Base-by-base conservation (phyloP, 2,797 vertebrate genomes). In the Margarornis squamiger region DNA sequence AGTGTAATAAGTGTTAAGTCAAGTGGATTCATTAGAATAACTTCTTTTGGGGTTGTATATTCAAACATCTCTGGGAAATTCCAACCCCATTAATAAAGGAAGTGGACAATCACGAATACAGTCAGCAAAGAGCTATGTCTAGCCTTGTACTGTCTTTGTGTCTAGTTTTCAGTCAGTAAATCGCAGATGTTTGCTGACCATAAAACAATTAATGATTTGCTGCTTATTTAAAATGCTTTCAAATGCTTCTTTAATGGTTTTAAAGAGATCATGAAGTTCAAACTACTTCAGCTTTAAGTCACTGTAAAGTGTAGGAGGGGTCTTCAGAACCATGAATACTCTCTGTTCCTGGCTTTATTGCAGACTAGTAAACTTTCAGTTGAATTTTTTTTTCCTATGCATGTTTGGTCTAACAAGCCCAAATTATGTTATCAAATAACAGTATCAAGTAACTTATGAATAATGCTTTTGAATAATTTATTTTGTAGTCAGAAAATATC, bases 381-480 rank as follows among this genome's bases (percentile, higher is more conserved):
- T 55, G 58, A 41, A 21, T 27, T 67, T 71, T 80, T 11, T 62
- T 51, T 77, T 46, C n/a, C 36, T 68, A 6, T 54, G 51, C 10
- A 3, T 66, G 12, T 67, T 62, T 78, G 72, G n/a, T 68, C 27
- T 54, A 87, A 77, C 12, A 77, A 72, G 12, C 29, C 7, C 11
- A 18, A 48, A 59, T 38, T 79, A 55, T 78, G 55, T 51, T 93
- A 79, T n/a, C 59, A 57, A 93, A 45, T 88, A 81, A 55, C 45
- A 73, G 43, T 82, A 72, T 93, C 71, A 91, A 79, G 48, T 91
- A 87, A 71, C 65, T 63, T 61, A 18, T 6, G 51, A 93, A 59
- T 70, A 76, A 63, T 73, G 6, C 14, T 74, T 89, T 30, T 92
- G 74, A 93, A 76, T 87, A 71, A 85, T 89, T 88, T 70, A 86